A percentile compares a stretch with the other conserved stretches of the same genome.
Evolutionary conservation across 2,113 vertebrate genomes (phyloP).

Genomic region (Nesogale talazaci): DNA sequence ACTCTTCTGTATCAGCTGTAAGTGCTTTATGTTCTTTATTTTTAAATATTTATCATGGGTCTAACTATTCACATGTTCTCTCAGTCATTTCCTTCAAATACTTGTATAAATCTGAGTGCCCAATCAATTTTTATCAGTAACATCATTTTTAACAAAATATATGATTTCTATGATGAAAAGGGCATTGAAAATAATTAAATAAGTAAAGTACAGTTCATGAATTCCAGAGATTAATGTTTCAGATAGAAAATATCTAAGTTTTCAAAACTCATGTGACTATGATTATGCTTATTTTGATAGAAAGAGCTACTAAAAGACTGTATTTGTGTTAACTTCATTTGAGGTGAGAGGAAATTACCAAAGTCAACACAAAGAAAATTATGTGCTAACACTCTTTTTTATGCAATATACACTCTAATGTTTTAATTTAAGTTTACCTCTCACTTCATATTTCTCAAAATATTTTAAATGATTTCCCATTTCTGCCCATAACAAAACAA

Average conservation of each 20-base stretch:
- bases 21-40: too few species aligned
- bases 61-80: too few species aligned
- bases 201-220: not conserved
- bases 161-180: too few species aligned
- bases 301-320: not conserved
- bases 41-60: too few species aligned
- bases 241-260: not conserved
- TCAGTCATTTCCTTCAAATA: not conserved
- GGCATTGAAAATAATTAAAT: too few species aligned
- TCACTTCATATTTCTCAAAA: too few species aligned
- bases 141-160: not conserved
- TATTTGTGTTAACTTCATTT: not conserved
- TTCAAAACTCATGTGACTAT: constrained; percentile 18
- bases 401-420: not conserved
- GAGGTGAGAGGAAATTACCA: not conserved
- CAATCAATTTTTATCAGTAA: not conserved
- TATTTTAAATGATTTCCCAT: too few species aligned
- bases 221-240: too few species aligned
- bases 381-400: not conserved
- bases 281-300: not conserved
- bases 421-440: too few species aligned
- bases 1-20: too few species aligned
- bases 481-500: too few species aligned
- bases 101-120: not conserved
- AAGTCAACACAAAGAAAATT: not conserved